These are phyloP conservation scores for Nematolebias whitei DNA, from an alignment of 2,113 vertebrate genomes.

Conservation along the genomic window DNA sequence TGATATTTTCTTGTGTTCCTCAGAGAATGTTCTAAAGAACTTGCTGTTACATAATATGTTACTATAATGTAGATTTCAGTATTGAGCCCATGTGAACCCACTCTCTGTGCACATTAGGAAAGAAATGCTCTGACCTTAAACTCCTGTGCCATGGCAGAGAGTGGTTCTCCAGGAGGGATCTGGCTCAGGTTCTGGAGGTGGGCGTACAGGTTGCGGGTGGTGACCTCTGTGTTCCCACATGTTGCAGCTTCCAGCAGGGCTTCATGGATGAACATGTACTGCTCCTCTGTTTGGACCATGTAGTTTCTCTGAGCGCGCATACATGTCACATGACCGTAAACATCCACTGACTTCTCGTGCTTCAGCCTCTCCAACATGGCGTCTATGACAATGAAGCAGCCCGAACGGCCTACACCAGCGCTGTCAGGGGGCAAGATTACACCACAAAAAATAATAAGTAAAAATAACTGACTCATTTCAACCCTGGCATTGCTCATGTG, in stretches of 20 bases:
- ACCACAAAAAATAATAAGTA: no score
- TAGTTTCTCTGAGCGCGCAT: constrained; percentile 98
- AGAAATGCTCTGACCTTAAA: constrained; percentile 86
- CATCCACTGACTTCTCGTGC: constrained; percentile 92
- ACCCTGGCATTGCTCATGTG: no score
- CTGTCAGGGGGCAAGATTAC: constrained; percentile 61
- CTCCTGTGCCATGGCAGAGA: constrained; percentile 93
- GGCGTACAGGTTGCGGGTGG: constrained; percentile 89
- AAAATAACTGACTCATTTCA: no score
- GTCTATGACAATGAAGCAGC: constrained; percentile 94
- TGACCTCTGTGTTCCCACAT: constrained; percentile 91
- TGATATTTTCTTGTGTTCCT: no score
- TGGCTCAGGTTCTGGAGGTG: constrained; percentile 95
- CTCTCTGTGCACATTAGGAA: not conserved
- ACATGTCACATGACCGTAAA: constrained; percentile 94
- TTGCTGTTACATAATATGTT: no score
- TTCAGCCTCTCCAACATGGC: constrained; percentile 97
- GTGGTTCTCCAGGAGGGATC: constrained; percentile 85
- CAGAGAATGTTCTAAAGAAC: no score
- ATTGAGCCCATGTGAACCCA: not conserved
- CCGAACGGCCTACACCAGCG: constrained; percentile 92
- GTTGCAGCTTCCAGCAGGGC: constrained; percentile 91
- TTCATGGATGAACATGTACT: constrained; percentile 96
- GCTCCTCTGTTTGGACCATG: constrained; percentile 98
- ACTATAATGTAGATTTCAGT: not conserved